Conservation (phyloP, 2,888 invertebrate species). For the Drosophila barbarae region DNA sequence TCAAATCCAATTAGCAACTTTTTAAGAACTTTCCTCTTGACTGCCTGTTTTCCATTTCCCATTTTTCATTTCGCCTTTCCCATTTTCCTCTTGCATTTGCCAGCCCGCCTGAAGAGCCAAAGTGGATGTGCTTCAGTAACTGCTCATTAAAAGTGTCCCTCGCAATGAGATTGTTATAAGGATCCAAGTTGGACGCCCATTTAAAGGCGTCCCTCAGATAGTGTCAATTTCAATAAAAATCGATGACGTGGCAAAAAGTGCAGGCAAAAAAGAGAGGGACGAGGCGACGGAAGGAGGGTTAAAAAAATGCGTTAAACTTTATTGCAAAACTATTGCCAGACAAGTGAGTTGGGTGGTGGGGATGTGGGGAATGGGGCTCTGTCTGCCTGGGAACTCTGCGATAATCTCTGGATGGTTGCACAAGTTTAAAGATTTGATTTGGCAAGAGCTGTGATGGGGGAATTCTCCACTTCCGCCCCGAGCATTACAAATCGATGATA, state of each 20-base stretch:
- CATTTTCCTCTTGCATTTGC: background rate
- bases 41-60: slow-evolving; percentile 11
- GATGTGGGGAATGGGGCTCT: background rate
- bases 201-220: slow-evolving; percentile 41
- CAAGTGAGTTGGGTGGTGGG: slow-evolving; percentile 16
- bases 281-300: background rate
- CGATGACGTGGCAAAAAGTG: slow-evolving; percentile 69
- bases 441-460: slow-evolving; percentile 48
- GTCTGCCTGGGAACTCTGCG: slow-evolving; percentile 36
- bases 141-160: slow-evolving; percentile 68
- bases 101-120: slow-evolving; percentile 5
- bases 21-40: slow-evolving; percentile 49
- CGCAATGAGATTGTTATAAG: slow-evolving; percentile 44
- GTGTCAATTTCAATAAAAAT: slow-evolving; percentile 75
- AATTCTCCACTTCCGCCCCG: slow-evolving; percentile 17
- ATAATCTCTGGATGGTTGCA: slow-evolving; percentile 58
- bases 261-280: slow-evolving; percentile 26
- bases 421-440: slow-evolving; percentile 72
- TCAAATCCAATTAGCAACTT: slow-evolving; percentile 73
- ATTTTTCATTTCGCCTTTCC: slow-evolving; percentile 13
- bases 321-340: slow-evolving; percentile 55
- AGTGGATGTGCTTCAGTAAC: slow-evolving; percentile 42
- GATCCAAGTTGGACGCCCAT: slow-evolving; percentile 45
- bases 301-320: slow-evolving; percentile 68
- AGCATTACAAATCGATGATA: slow-evolving; percentile 45